phyloP scores from a whole-genome alignment of 2,888 invertebrate species.

The Polyommatus iphigenia region DNA sequence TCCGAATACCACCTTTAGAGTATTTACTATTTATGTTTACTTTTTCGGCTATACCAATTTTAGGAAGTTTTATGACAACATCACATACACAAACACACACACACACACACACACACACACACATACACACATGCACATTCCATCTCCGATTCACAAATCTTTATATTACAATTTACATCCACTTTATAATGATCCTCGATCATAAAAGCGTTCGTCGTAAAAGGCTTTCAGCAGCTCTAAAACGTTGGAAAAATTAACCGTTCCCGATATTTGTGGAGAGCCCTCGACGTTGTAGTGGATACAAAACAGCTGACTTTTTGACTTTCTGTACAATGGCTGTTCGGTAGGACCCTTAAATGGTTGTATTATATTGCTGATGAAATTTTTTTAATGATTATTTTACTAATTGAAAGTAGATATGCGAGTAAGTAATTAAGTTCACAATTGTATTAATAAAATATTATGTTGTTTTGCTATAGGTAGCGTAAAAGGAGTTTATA shows the following conservation, averaged over 20 bases:
- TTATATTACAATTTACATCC: neutral
- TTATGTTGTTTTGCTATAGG: too few species aligned
- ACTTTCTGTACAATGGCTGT: neutral
- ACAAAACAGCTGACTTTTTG: constrained; percentile 12
- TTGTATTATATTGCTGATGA: neutral
- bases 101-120: too few species aligned
- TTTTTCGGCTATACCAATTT: too few species aligned
- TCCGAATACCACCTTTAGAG: too few species aligned
- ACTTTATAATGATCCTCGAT: constrained; percentile 11
- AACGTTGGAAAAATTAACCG: neutral
- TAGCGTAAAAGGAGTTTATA: neutral
- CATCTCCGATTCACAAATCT: too few species aligned
- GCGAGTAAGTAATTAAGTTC: too few species aligned
- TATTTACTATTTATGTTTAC: too few species aligned
- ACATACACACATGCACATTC: too few species aligned
- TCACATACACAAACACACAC: too few species aligned
- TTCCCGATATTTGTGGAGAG: constrained; percentile 8
- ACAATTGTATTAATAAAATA: too few species aligned
- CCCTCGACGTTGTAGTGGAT: constrained; percentile 3
- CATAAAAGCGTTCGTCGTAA: neutral
- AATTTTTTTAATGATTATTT: neutral
- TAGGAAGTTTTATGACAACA: too few species aligned
- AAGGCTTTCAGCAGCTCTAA: neutral
- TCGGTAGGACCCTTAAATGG: neutral
- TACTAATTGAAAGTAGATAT: neutral